Conservation (phyloP, 2,113 vertebrate genomes). For the Polyodon spathula region DNA sequence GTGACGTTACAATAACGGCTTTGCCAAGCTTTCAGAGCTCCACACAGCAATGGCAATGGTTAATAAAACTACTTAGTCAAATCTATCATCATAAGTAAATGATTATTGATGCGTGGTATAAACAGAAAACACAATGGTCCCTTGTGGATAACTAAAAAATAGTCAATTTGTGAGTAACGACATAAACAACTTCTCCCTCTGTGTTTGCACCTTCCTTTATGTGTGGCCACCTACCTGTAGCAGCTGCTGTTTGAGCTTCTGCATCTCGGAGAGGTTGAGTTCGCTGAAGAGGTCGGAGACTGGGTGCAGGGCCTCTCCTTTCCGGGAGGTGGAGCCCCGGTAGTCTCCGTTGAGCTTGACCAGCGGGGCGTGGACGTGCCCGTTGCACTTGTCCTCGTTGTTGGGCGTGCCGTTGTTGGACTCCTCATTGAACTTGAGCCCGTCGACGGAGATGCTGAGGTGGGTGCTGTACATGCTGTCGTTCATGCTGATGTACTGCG, state of each 20-base stretch:
- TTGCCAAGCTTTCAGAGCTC: too few relatives aligned
- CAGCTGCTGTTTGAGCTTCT: constrained; percentile 94
- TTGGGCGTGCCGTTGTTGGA: constrained; percentile 54
- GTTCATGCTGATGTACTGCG: constrained; percentile 80
- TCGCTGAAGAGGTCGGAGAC: constrained; percentile 96
- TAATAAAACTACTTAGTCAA: too few relatives aligned
- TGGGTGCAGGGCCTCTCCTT: constrained; percentile 72
- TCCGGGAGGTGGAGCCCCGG: constrained; percentile 56
- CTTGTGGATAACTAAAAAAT: too few relatives aligned
- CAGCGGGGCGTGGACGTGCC: constrained; percentile 59
- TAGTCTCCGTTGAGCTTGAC: constrained; percentile 76
- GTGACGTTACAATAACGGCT: too few relatives aligned
- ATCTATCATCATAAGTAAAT: too few relatives aligned
- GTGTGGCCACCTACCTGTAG: constrained; percentile 68
- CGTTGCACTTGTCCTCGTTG: constrained; percentile 78
- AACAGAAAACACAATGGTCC: too few relatives aligned
- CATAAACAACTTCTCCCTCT: too few relatives aligned
- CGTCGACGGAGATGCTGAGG: constrained; percentile 81
- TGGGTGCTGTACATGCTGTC: constrained; percentile 85
- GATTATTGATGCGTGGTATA: too few relatives aligned
- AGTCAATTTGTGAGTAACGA: too few relatives aligned
- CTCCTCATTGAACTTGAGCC: constrained; percentile 79
- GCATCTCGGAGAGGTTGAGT: constrained; percentile 95
- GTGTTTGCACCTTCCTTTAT: too few relatives aligned
- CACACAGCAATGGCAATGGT: too few relatives aligned